phyloP scores from a whole-genome alignment of 2,113 vertebrate species.

The Eira barbara region DNA sequence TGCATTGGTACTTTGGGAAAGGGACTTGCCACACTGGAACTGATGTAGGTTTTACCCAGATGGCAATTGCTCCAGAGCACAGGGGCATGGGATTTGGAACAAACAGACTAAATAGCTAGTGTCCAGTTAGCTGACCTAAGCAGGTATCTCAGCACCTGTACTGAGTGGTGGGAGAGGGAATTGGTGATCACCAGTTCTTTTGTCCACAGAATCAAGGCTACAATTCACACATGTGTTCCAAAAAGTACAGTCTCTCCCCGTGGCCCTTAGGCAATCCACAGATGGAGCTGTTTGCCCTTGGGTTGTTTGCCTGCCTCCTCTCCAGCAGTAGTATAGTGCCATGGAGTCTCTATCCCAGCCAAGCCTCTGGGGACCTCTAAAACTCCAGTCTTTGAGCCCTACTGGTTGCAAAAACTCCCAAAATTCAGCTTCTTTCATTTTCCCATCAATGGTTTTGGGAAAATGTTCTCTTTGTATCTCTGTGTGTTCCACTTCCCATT shows the following conservation, averaged over 20 bases:
- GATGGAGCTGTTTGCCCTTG: background rate
- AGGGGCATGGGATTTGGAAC: background rate
- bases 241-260: background rate
- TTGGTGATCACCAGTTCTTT: background rate
- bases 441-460: background rate
- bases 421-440: background rate
- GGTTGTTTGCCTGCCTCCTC: background rate
- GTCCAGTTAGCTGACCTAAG: background rate
- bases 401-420: background rate
- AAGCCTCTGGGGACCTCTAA: background rate
- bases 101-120: background rate
- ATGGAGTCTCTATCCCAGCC: background rate
- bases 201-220: background rate
- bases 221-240: background rate
- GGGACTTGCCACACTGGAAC: background rate
- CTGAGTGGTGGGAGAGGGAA: background rate
- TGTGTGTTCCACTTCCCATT: background rate
- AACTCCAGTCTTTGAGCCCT: background rate
- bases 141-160: background rate
- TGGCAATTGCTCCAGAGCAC: background rate
- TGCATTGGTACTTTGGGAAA: background rate
- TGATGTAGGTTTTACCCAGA: background rate
- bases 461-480: background rate
- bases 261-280: background rate
- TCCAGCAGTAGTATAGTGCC: background rate